Evolutionary conservation across 2,888 invertebrate genomes (phyloP).

Genomic region (Drosophila prostipennis): DNA sequence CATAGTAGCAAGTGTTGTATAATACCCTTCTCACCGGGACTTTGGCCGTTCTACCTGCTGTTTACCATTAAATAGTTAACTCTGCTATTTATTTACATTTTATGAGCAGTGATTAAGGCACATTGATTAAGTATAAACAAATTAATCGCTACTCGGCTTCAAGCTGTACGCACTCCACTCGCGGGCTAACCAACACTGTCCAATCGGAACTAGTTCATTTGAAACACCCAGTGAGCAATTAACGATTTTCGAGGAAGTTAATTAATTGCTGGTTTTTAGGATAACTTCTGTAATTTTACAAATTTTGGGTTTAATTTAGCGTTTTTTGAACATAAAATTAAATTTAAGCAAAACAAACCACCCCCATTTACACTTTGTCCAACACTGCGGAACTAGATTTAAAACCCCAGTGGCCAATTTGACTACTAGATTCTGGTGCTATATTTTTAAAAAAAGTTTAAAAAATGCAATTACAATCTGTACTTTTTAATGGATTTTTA

Average conservation of each 20-base stretch:
- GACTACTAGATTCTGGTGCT: not conserved
- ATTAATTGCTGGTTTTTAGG: not conserved
- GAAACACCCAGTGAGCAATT: conserved; percentile 1
- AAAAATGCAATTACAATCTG: no score
- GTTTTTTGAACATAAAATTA: not conserved
- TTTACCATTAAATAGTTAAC: not conserved
- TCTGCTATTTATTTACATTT: not conserved
- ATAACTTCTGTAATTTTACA: no score
- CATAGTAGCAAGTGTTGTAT: conserved; percentile 29
- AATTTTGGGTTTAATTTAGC: not conserved
- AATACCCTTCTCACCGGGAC: not conserved
- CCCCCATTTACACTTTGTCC: not conserved
- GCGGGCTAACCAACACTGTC: conserved; percentile 15
- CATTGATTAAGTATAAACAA: conserved; percentile 26
- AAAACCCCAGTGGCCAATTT: not conserved
- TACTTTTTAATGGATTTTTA: no score
- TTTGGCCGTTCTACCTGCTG: no score
- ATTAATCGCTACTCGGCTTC: conserved; percentile 6
- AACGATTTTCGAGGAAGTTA: not conserved
- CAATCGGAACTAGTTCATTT: conserved; percentile 15
- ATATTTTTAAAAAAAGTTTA: no score
- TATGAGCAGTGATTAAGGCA: conserved; percentile 17
- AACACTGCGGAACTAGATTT: not conserved
- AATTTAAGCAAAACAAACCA: not conserved
- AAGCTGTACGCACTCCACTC: not conserved